Conservation (phyloP, 2,113 vertebrate genomes). For the Pelecanoides urinatrix region DNA sequence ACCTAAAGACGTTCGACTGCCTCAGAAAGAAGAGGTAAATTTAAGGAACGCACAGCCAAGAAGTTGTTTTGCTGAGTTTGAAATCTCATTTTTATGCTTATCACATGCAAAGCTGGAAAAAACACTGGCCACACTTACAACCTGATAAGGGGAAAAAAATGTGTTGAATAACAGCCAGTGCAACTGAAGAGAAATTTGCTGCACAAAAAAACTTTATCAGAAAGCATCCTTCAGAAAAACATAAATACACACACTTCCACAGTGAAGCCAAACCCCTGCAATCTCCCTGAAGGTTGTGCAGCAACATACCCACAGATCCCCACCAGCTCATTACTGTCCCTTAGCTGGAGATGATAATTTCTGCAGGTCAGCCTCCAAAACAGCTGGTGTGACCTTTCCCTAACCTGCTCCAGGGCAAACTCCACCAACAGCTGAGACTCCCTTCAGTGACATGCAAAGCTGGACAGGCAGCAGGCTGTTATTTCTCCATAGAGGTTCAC, state of each 20-base stretch:
- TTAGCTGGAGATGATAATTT: background rate
- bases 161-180: background rate
- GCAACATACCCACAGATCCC: background rate
- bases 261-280: background rate
- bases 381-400: background rate
- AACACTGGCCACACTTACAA: background rate
- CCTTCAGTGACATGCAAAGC: background rate
- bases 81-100: constrained; percentile 9
- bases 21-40: background rate
- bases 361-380: background rate
- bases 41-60: background rate
- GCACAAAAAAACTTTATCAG: background rate
- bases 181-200: background rate
- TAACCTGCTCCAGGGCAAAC: background rate
- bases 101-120: constrained; percentile 1
- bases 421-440: background rate
- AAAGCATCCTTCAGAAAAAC: background rate
- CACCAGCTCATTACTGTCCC: background rate
- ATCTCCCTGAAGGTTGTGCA: background rate
- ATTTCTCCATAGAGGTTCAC: background rate
- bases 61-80: background rate
- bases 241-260: background rate
- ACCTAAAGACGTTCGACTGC: background rate
- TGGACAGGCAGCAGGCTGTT: background rate
- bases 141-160: background rate